phyloP scores from a whole-genome alignment of 92 coral and sea anemone species.

The Ricordea florida region DNA sequence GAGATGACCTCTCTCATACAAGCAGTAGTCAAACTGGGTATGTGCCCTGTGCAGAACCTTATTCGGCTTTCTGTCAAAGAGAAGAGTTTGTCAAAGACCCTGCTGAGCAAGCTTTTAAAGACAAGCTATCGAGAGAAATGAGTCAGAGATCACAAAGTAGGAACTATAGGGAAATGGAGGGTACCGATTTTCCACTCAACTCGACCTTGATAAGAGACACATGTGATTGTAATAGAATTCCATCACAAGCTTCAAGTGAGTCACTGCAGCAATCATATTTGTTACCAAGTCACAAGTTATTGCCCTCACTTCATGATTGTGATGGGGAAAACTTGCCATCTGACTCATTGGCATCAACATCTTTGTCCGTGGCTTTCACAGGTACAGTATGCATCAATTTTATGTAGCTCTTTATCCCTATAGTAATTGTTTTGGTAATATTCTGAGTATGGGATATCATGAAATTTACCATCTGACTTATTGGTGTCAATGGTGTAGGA shows the following conservation, averaged over 20 bases:
- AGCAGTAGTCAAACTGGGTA: neutral
- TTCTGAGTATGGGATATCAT: too few relatives aligned
- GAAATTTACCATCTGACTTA: too few relatives aligned
- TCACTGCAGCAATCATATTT: neutral
- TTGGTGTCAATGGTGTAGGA: too few relatives aligned
- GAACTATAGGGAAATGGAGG: neutral
- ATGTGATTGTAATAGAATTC: neutral
- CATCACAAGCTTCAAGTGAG: slow-evolving; percentile 4
- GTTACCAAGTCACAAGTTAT: neutral
- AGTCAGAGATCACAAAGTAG: neutral
- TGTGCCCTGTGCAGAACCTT: neutral
- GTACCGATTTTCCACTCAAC: neutral
- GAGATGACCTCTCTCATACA: neutral
- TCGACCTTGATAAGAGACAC: slow-evolving; percentile 2
- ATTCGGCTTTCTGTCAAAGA: too few relatives aligned
- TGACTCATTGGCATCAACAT: slow-evolving; percentile 82
- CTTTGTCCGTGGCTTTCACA: slow-evolving; percentile 78
- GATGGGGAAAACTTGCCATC: neutral
- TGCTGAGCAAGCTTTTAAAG: too few relatives aligned
- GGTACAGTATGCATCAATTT: slow-evolving; percentile 49
- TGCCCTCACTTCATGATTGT: neutral
- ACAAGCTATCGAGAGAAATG: neutral
- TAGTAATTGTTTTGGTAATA: too few relatives aligned
- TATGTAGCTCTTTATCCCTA: too few relatives aligned
- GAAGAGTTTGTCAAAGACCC: too few relatives aligned